phyloP scores from a whole-genome alignment of 2,113 vertebrate genomes.

The Heterochromis multidens region DNA sequence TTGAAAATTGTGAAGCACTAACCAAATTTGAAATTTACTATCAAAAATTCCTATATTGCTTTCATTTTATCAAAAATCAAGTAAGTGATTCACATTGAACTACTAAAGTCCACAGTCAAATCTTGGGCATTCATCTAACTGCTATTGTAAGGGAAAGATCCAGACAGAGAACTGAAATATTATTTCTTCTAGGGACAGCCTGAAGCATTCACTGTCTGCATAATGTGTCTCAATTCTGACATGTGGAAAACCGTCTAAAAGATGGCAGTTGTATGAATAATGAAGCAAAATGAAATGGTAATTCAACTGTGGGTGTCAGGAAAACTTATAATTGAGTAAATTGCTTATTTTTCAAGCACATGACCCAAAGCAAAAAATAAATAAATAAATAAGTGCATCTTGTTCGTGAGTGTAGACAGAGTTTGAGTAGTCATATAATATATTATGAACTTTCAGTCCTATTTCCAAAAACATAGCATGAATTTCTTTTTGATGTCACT shows the following conservation, averaged over 20 bases:
- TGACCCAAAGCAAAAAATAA: conserved; percentile 9
- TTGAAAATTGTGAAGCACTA: not conserved
- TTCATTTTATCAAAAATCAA: not conserved
- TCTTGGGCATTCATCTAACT: not conserved
- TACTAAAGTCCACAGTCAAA: not conserved
- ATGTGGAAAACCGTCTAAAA: conserved; percentile 50
- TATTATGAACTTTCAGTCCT: not conserved
- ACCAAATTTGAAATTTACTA: not conserved
- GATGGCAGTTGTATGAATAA: conserved; percentile 58
- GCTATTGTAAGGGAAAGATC: not conserved
- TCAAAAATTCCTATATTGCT: not conserved
- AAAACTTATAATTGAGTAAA: conserved; percentile 40
- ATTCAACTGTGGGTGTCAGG: conserved; percentile 54
- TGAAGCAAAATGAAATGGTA: conserved; percentile 62
- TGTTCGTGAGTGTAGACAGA: conserved; percentile 11
- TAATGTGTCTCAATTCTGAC: conserved; percentile 41
- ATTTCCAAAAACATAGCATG: not conserved
- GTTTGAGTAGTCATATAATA: conserved; percentile 10
- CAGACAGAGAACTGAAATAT: conserved; percentile 5
- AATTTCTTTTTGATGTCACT: not conserved
- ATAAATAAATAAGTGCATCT: not conserved
- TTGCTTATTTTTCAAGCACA: conserved; percentile 33
- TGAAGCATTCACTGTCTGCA: conserved; percentile 50
- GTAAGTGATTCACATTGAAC: not conserved
- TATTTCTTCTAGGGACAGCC: conserved; percentile 1